Conservation (phyloP, 1,140 invertebrate species). For the Apis dorsata region DNA sequence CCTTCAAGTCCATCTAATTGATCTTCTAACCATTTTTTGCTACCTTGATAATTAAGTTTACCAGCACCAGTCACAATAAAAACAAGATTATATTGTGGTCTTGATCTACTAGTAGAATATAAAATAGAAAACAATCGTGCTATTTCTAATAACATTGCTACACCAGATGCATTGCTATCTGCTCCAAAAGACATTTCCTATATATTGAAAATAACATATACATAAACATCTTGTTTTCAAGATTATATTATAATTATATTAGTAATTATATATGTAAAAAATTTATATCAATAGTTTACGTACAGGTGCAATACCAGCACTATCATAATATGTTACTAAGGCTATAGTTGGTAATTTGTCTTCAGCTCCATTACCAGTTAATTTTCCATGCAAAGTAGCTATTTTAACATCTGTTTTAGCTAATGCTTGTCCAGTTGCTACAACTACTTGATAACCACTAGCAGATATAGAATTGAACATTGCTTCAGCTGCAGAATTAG, state of each 20-base stretch:
- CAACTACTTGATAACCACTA: constrained; percentile 94
- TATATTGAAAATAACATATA: constrained; percentile 60
- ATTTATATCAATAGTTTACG: constrained; percentile 63
- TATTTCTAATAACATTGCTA: constrained; percentile 93
- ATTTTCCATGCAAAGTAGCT: constrained; percentile 91
- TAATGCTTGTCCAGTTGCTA: constrained; percentile 85
- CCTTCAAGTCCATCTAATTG: constrained; percentile 89
- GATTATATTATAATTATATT: neutral
- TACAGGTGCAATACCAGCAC: constrained; percentile 93
- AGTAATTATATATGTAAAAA: neutral
- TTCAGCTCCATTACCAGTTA: constrained; percentile 88
- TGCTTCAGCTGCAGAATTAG: constrained; percentile 86
- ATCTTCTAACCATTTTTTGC: constrained; percentile 98
- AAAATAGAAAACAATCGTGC: constrained; percentile 94
- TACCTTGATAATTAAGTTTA: constrained; percentile 97
- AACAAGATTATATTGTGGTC: constrained; percentile 92
- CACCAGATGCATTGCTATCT: constrained; percentile 97
- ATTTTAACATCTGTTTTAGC: constrained; percentile 90
- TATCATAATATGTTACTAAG: constrained; percentile 96
- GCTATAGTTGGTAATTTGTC: constrained; percentile 92
- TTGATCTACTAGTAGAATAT: constrained; percentile 90
- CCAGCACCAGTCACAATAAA: constrained; percentile 96
- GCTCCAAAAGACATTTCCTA: constrained; percentile 92
- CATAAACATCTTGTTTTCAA: neutral
- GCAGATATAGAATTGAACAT: constrained; percentile 92